Evolutionary conservation across 2,113 vertebrate species (phyloP).

Genomic region (Antigone vipio): DNA sequence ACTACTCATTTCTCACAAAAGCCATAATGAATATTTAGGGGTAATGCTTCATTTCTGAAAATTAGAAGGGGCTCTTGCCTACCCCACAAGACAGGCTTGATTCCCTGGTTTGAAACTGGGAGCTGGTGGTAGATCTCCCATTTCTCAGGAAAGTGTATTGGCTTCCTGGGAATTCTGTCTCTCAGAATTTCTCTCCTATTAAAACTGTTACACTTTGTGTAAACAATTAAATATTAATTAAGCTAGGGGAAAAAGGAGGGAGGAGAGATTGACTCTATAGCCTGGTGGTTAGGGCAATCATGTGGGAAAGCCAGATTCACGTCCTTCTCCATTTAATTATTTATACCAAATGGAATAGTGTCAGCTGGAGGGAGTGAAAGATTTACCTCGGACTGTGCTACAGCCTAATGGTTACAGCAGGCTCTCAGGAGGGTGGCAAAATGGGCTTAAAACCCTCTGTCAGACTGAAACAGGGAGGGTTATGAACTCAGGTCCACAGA

Average conservation of each 20-base stretch:
- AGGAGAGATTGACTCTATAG: constrained; percentile 47
- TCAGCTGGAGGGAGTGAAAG: constrained; percentile 34
- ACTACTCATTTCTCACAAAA: background rate
- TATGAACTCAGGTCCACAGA: background rate
- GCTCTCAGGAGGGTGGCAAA: constrained; percentile 4
- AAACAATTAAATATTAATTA: constrained; percentile 67
- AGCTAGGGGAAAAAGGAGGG: background rate
- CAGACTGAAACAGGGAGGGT: background rate
- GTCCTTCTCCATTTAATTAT: constrained; percentile 54
- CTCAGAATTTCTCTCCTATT: constrained; percentile 29
- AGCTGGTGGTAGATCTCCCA: background rate
- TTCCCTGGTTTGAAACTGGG: background rate
- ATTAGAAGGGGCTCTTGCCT: background rate
- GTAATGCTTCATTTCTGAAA: background rate
- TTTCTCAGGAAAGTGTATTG: background rate
- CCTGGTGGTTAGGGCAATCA: constrained; percentile 37
- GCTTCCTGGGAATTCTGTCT: background rate
- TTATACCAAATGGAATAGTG: constrained; percentile 52
- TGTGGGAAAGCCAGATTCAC: constrained; percentile 30
- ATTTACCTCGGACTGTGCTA: background rate
- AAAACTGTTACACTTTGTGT: constrained; percentile 38
- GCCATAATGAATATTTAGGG: background rate
- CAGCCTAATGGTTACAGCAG: constrained; percentile 1
- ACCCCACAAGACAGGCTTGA: background rate
- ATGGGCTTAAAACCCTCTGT: constrained; percentile 9